Evolutionary conservation across 2,888 invertebrate species (phyloP).

Genomic region (Bembecia ichneumoniformis): DNA sequence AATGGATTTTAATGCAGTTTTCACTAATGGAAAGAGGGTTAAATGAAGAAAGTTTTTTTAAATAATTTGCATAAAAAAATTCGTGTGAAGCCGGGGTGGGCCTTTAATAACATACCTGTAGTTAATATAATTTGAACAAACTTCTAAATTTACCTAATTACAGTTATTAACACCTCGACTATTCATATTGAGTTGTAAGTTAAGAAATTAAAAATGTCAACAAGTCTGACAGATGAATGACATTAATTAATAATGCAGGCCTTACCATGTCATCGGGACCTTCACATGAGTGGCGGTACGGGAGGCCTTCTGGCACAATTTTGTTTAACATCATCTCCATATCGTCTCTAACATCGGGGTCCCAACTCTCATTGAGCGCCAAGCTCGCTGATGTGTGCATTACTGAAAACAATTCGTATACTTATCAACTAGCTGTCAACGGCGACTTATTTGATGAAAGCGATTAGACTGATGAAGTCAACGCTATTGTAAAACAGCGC

Average conservation of each 20-base stretch:
- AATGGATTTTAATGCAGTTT: too few relatives aligned
- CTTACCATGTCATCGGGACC: slow-evolving; percentile 98
- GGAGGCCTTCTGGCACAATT: slow-evolving; percentile 97
- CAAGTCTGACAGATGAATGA: background rate
- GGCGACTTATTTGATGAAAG: slow-evolving; percentile 7
- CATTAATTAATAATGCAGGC: too few relatives aligned
- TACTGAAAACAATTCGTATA: slow-evolving; percentile 77
- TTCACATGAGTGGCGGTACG: slow-evolving; percentile 97
- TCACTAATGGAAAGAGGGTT: too few relatives aligned
- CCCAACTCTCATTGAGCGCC: slow-evolving; percentile 98
- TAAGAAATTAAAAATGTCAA: background rate
- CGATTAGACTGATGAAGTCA: background rate
- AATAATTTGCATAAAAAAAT: too few relatives aligned
- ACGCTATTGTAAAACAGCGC: slow-evolving; percentile 19
- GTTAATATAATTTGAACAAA: too few relatives aligned
- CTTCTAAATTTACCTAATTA: too few relatives aligned
- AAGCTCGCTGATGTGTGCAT: slow-evolving; percentile 98
- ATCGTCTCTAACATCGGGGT: slow-evolving; percentile 96
- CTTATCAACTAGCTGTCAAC: slow-evolving; percentile 38
- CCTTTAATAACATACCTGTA: too few relatives aligned
- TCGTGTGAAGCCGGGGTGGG: too few relatives aligned
- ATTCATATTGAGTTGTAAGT: slow-evolving; percentile 1
- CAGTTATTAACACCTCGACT: too few relatives aligned
- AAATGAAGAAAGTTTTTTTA: too few relatives aligned
- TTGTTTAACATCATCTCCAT: slow-evolving; percentile 99